Conservation (phyloP, 2,888 invertebrate genomes). For the Dexiosoma caninum region DNA sequence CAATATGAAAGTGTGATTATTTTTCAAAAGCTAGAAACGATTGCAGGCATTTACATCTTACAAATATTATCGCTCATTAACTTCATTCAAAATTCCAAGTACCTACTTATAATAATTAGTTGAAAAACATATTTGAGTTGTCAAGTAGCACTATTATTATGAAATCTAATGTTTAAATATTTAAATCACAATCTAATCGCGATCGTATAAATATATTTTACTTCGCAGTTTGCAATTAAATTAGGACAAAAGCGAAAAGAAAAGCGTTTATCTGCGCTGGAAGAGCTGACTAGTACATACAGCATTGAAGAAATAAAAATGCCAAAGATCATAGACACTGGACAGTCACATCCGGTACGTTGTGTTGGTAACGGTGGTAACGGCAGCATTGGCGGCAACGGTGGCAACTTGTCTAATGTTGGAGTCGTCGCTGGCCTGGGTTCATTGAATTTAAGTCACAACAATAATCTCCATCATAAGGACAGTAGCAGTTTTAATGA, state of each 20-base stretch:
- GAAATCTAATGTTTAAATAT: neutral
- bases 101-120: neutral
- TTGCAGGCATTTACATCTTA: neutral
- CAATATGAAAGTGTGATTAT: neutral
- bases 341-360: conserved; percentile 79
- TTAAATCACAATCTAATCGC: conserved; percentile 40
- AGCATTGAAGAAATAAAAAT: conserved; percentile 80
- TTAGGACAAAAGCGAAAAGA: conserved; percentile 81
- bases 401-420: conserved; percentile 36
- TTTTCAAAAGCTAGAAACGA: neutral
- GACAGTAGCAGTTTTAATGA: conserved; percentile 56
- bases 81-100: neutral
- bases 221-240: conserved; percentile 80
- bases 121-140: neutral
- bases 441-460: conserved; percentile 55
- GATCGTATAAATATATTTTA: neutral
- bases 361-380: conserved; percentile 52
- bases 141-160: neutral
- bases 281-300: conserved; percentile 79
- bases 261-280: conserved; percentile 79
- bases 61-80: neutral
- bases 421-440: conserved; percentile 55
- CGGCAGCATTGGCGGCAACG: neutral
- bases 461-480: conserved; percentile 43
- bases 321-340: conserved; percentile 80